phyloP scores from a whole-genome alignment of 1,140 invertebrate genomes.

The Pinna nobilis region DNA sequence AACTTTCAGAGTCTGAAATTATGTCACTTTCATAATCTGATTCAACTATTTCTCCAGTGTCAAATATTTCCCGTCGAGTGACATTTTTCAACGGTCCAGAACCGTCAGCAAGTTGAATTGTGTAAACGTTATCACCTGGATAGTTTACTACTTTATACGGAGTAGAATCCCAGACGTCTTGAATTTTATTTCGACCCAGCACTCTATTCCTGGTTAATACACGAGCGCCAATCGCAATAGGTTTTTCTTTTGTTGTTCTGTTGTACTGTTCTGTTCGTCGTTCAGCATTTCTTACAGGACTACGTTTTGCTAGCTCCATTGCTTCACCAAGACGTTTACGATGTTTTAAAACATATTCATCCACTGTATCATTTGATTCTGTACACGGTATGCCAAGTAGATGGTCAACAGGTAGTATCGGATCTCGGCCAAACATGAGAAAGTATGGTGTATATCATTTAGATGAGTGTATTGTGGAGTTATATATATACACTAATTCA shows the following conservation, averaged over 20 bases:
- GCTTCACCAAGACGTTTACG: neutral
- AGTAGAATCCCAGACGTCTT: conserved; percentile 17
- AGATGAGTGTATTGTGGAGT: conserved; percentile 9
- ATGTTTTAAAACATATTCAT: neutral
- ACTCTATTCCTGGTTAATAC: neutral
- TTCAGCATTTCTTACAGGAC: neutral
- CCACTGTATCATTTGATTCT: neutral
- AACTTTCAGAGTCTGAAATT: too few relatives aligned
- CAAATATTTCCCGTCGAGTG: conserved; percentile 14
- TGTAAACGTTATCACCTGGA: conserved; percentile 16
- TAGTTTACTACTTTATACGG: conserved; percentile 19
- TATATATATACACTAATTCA: conserved; percentile 11
- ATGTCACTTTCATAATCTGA: neutral
- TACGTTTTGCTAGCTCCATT: neutral
- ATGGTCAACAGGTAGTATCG: conserved; percentile 33
- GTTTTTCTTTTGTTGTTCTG: neutral
- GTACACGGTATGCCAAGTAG: neutral
- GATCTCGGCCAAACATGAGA: conserved; percentile 41
- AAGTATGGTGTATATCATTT: conserved; percentile 35
- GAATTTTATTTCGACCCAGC: conserved; percentile 9
- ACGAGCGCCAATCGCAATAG: conserved; percentile 3
- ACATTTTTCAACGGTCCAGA: conserved; percentile 18
- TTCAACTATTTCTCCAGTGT: neutral
- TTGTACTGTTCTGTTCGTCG: neutral
- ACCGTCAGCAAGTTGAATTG: conserved; percentile 16